phyloP scores from a whole-genome alignment of 1,140 invertebrate genomes.

The Spodoptera litura region DNA sequence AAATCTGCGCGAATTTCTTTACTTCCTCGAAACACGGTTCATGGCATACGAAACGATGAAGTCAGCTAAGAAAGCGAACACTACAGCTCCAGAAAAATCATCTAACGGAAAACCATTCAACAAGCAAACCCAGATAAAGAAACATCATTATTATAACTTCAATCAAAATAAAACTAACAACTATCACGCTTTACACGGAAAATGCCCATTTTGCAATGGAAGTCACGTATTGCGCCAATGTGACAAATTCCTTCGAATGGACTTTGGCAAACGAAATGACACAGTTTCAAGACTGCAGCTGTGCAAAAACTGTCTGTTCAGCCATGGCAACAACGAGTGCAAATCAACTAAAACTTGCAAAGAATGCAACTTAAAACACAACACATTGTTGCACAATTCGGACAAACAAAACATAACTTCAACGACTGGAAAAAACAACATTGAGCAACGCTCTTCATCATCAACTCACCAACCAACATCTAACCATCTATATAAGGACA shows the following conservation, averaged over 20 bases:
- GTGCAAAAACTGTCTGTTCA: slow-evolving; percentile 38
- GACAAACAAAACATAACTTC: neutral
- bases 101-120: neutral
- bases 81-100: slow-evolving; percentile 3
- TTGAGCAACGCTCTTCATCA: neutral
- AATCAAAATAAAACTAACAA: neutral
- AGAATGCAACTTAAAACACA: too few relatives aligned
- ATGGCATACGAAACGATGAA: slow-evolving; percentile 2
- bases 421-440: too few relatives aligned
- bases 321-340: too few relatives aligned
- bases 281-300: slow-evolving; percentile 52
- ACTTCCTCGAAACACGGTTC: neutral
- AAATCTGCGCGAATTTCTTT: neutral
- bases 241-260: neutral
- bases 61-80: neutral
- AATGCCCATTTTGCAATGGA: slow-evolving; percentile 2
- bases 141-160: neutral
- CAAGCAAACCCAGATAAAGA: neutral
- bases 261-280: slow-evolving; percentile 36
- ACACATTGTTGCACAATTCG: too few relatives aligned
- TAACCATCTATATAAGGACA: neutral
- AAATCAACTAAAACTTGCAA: too few relatives aligned
- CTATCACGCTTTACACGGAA: neutral
- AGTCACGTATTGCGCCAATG: neutral
- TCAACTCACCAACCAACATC: neutral